Evolutionary conservation across 2,888 invertebrate genomes (phyloP).

Genomic region (Frankliniella fusca): DNA sequence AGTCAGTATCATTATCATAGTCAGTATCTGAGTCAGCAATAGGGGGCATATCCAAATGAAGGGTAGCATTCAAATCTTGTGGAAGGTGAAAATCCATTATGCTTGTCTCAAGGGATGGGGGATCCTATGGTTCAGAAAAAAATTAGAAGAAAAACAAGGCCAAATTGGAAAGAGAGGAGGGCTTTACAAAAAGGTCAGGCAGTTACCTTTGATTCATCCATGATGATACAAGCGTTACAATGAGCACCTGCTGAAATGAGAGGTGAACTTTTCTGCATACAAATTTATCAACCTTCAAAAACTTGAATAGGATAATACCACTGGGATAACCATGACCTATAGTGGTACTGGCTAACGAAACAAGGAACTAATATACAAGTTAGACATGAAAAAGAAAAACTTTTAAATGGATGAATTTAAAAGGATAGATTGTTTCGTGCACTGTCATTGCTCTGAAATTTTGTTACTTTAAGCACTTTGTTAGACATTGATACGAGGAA

Average conservation of each 20-base stretch:
- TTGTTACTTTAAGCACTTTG: too few relatives aligned
- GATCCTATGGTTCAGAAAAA: not conserved
- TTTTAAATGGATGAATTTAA: not conserved
- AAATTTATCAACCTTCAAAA: not conserved
- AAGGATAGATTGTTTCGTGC: not conserved
- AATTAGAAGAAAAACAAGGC: not conserved
- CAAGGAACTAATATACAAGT: not conserved
- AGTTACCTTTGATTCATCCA: slow-evolving; percentile 15
- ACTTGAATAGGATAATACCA: not conserved
- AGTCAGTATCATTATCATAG: not conserved
- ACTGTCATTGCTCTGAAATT: not conserved
- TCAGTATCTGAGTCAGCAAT: not conserved
- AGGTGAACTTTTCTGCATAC: not conserved
- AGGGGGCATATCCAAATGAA: not conserved
- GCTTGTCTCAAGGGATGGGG: not conserved
- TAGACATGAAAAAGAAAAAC: not conserved
- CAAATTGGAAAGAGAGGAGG: not conserved
- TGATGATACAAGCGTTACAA: not conserved
- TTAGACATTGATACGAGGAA: too few relatives aligned
- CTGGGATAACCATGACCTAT: not conserved
- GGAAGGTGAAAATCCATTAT: not conserved
- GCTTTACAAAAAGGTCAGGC: not conserved
- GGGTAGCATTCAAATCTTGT: not conserved
- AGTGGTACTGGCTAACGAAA: not conserved
- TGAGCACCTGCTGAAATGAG: not conserved